Evolutionary conservation across 2,113 vertebrate species (phyloP).

Genomic region (Merops nubicus): DNA sequence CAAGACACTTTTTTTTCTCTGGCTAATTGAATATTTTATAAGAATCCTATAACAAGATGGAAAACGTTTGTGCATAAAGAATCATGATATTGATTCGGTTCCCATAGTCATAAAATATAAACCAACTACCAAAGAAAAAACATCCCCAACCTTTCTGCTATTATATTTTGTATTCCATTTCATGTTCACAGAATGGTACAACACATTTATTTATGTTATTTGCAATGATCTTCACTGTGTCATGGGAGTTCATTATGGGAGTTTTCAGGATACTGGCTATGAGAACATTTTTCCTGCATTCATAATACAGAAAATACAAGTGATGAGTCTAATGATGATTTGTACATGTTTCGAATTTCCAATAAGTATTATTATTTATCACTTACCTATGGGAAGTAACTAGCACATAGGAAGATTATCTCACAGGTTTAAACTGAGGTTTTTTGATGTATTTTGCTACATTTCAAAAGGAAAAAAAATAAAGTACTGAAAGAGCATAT

Average conservation of each 20-base stretch:
- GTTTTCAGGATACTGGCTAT: neutral
- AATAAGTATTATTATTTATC: neutral
- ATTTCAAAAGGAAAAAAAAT: neutral
- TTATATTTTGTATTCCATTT: slow-evolving; percentile 28
- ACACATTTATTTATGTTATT: slow-evolving; percentile 12
- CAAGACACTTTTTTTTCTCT: neutral
- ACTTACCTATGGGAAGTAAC: neutral
- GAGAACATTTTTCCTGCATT: neutral
- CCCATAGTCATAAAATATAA: slow-evolving; percentile 33
- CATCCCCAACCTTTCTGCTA: neutral
- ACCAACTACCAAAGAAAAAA: neutral
- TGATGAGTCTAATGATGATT: neutral
- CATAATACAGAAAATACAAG: slow-evolving; percentile 16
- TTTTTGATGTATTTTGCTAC: neutral
- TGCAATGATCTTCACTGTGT: neutral
- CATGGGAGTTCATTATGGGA: slow-evolving; percentile 31
- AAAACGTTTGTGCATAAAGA: slow-evolving; percentile 33
- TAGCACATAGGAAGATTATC: neutral
- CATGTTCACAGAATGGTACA: neutral
- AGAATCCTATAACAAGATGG: neutral
- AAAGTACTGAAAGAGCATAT: neutral
- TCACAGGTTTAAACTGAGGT: neutral
- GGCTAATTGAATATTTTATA: slow-evolving; percentile 57
- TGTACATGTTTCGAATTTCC: neutral
- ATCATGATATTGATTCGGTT: slow-evolving; percentile 33